A percentile compares a stretch with the other conserved stretches of the same genome.
Evolutionary conservation across 2,797 vertebrate genomes (phyloP).

Genomic region (Kryptolebias ocellatus): DNA sequence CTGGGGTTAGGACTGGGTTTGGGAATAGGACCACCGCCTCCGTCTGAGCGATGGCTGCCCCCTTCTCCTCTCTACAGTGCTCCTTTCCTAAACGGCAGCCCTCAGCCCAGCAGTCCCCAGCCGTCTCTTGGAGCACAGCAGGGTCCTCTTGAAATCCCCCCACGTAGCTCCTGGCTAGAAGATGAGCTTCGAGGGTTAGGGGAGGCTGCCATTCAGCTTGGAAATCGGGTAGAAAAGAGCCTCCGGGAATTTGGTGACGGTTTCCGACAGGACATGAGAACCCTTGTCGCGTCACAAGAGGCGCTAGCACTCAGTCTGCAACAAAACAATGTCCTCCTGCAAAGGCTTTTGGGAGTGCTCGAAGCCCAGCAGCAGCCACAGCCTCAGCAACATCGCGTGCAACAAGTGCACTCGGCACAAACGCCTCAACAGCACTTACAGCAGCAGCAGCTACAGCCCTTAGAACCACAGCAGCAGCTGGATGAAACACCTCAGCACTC

Average conservation of each 20-base stretch:
- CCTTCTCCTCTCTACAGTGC: slow-evolving; percentile 86
- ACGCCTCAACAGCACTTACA: slow-evolving; percentile 72
- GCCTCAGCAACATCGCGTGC: slow-evolving; percentile 70
- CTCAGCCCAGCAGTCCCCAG: slow-evolving; percentile 84
- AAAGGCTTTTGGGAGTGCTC: slow-evolving; percentile 83
- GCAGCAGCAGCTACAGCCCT: slow-evolving; percentile 64
- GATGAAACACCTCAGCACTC: slow-evolving; percentile 61
- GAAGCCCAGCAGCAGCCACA: slow-evolving; percentile 82
- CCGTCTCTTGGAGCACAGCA: slow-evolving; percentile 83
- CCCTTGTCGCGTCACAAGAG: slow-evolving; percentile 84
- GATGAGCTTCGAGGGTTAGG: slow-evolving; percentile 84
- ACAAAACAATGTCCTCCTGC: slow-evolving; percentile 86
- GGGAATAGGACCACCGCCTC: slow-evolving; percentile 82
- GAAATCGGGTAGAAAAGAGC: slow-evolving; percentile 83
- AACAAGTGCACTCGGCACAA: slow-evolving; percentile 69
- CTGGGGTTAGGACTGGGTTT: slow-evolving; percentile 81
- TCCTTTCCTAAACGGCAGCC: slow-evolving; percentile 85
- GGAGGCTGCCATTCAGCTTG: slow-evolving; percentile 83
- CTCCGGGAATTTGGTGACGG: slow-evolving; percentile 82
- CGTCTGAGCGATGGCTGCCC: slow-evolving; percentile 85
- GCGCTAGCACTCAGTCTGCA: slow-evolving; percentile 82
- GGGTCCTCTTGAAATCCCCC: slow-evolving; percentile 81
- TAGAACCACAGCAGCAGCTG: slow-evolving; percentile 55
- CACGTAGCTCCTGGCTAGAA: slow-evolving; percentile 83
- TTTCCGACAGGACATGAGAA: slow-evolving; percentile 82